Conservation (phyloP, 53 echinoderm and acorn worm species). For the Arbacia lixula region DNA sequence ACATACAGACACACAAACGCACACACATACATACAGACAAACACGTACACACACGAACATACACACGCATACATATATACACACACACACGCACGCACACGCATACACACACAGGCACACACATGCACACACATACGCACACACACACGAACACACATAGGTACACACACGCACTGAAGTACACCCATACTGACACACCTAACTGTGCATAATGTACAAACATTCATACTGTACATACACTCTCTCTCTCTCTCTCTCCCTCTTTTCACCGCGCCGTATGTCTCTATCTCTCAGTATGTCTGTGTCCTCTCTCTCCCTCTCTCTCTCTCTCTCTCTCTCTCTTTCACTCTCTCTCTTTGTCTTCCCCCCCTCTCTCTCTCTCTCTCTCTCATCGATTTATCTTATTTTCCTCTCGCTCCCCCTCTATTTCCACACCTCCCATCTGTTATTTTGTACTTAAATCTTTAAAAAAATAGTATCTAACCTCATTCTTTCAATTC, state of each 20-base stretch:
- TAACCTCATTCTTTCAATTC: too few species aligned
- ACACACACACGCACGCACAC: neutral
- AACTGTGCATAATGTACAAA: too few species aligned
- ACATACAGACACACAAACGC: neutral
- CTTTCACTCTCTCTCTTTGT: neutral
- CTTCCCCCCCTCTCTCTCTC: neutral
- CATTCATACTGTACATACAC: neutral
- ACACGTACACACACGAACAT: neutral
- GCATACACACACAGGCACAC: neutral
- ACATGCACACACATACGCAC: neutral
- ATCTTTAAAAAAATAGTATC: too few species aligned
- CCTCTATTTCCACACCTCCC: too few species aligned
- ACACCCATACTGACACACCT: too few species aligned
- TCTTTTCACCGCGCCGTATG: neutral
- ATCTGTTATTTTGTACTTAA: too few species aligned
- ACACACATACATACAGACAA: neutral
- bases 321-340: neutral
- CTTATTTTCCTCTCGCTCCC: too few species aligned
- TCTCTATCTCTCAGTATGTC: neutral
- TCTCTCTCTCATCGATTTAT: neutral
- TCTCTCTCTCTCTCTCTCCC: neutral
- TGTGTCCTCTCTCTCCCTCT: neutral
- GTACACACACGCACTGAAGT: neutral
- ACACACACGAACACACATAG: neutral
- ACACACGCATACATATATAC: neutral